These are phyloP conservation scores for Antheraea pernyi DNA, from an alignment of 1,140 invertebrate genomes.

Conservation along the genomic window DNA sequence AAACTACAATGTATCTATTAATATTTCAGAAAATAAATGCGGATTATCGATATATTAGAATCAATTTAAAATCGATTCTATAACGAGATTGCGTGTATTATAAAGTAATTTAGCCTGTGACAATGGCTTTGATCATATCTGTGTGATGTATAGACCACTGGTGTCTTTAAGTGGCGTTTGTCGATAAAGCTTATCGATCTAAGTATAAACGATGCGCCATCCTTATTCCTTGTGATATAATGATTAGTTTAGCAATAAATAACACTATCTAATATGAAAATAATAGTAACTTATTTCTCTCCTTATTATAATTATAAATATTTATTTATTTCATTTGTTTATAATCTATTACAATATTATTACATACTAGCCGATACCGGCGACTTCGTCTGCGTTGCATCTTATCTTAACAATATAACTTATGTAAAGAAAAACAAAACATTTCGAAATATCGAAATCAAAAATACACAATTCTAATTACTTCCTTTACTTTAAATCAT, in stretches of 20 bases:
- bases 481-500: no score
- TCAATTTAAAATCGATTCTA: neutral
- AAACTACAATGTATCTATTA: neutral
- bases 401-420: no score
- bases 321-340: no score
- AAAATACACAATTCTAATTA: no score
- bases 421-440: no score
- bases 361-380: no score
- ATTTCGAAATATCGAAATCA: no score
- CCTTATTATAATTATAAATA: no score
- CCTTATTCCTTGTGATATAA: no score
- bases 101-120: conserved; percentile 5
- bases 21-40: neutral
- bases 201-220: neutral
- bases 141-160: conserved; percentile 45
- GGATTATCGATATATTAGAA: neutral
- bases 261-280: neutral
- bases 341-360: no score
- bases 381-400: no score
- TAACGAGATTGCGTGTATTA: conserved; percentile 5
- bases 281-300: neutral
- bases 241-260: neutral
- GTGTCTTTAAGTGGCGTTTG: conserved; percentile 28
- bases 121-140: conserved; percentile 48
- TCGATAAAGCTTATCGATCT: neutral